Base-by-base conservation (phyloP, 2,888 invertebrate species). In the Baronia brevicornis region DNA sequence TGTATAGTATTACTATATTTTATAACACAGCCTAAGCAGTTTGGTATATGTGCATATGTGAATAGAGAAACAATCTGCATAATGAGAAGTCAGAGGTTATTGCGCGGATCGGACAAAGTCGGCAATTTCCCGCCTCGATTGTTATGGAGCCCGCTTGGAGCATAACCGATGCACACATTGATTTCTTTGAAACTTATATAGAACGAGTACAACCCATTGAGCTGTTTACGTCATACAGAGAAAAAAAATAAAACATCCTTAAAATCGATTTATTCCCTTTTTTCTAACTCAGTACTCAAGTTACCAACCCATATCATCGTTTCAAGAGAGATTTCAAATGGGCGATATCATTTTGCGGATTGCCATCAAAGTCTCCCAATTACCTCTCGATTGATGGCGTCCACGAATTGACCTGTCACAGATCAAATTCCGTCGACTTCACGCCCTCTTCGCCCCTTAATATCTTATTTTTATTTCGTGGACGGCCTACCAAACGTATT, bases 341-440 rank as follows among this genome's bases (percentile, higher is more conserved):
- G 49, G 42, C 49, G 44, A 60, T 69, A 71, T 73, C 66, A 51
- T 56, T 65, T 60, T 55, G 55, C 54, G 59, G 55, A 54, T 57
- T 62, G 74, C 69, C 67, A 70, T 51, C 64, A 52, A 59, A 56
- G 59, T 58, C 66, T 55, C 57, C 77, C 80, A 79, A 80, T 80
- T 80, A 80, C 70, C 61, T 49, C 48, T 53, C 75, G 71, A 77
- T 75, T 75, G 74, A 74, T 75, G 65, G 65, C 48, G 22, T 58
- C 63, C 62, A n/a, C 61, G 62, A 68, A 64, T 56, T 56, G 60
- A 59, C 59, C 64, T 65, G 63, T 59, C 63, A 48, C 57, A 63
- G 74, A 77, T 82, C 79, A 70, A 73, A 69, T 80, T 78, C 70
- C 77, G 62, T 57, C 67, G 69, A 73, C 67, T 78, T 73, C 60